A percentile compares a stretch with the other conserved stretches of the same genome.
Conservation (phyloP, 2,113 vertebrate species). For the Varanus komodoensis region DNA sequence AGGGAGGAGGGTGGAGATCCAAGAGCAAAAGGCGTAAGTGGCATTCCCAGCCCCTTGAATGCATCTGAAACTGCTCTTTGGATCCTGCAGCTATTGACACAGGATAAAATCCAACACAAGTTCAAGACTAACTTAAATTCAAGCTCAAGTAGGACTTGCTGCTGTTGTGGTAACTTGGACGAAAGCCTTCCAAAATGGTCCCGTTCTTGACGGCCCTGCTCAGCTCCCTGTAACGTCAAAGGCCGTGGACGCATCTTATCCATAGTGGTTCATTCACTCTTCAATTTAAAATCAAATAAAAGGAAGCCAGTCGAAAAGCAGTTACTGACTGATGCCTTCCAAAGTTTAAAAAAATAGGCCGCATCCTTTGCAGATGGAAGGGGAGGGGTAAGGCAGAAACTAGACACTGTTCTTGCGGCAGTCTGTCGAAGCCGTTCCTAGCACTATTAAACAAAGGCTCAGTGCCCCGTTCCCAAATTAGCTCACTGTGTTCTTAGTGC, state of each 20-base stretch:
- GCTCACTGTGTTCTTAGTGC: neutral
- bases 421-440: conserved; percentile 25
- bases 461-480: conserved; percentile 52
- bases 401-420: conserved; percentile 20
- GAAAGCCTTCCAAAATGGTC: no score
- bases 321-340: conserved; percentile 10
- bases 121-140: no score
- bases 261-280: neutral
- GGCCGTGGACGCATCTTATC: no score
- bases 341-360: conserved; percentile 40
- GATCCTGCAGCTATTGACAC: neutral
- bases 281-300: neutral
- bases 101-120: no score
- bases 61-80: neutral
- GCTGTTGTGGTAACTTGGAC: no score
- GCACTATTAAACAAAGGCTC: conserved; percentile 30
- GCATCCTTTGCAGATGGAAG: neutral
- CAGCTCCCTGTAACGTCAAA: no score
- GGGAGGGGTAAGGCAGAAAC: conserved; percentile 19
- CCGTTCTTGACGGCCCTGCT: no score
- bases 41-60: no score
- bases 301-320: conserved; percentile 35
- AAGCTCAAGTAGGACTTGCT: no score
- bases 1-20: no score
- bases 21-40: no score